Evolutionary conservation across 2,888 invertebrate species (phyloP).

Genomic region (Brachypalpus laphriformis): DNA sequence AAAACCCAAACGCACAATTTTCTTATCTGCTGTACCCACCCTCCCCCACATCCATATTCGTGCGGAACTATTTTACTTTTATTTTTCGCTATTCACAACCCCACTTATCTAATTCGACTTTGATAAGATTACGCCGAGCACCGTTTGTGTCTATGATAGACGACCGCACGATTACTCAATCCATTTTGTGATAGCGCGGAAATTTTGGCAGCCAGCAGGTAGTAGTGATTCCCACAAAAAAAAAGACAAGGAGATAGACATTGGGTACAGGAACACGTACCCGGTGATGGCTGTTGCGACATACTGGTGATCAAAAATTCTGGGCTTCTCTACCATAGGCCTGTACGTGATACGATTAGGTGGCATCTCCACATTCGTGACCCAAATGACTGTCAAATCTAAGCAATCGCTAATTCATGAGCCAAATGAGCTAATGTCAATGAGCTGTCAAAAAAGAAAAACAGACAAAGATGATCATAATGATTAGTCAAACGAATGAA

Average conservation of each 20-base stretch:
- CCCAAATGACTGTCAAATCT: conserved; percentile 13
- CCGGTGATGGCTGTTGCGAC: not conserved
- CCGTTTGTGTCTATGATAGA: not conserved
- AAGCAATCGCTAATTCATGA: not conserved
- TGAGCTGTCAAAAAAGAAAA: conserved; percentile 18
- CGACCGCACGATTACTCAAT: conserved; percentile 7
- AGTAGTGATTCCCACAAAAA: not conserved
- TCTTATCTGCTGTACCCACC: conserved; percentile 7
- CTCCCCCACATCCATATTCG: not conserved
- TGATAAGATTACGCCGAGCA: conserved; percentile 52
- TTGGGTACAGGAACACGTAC: conserved; percentile 2
- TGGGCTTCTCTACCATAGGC: not conserved
- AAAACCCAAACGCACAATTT: not conserved
- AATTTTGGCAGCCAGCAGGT: conserved; percentile 24
- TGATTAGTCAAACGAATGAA: conserved; percentile 28
- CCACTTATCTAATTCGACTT: conserved; percentile 38
- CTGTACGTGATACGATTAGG: conserved; percentile 29
- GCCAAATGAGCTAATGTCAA: conserved; percentile 20
- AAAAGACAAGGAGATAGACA: not conserved
- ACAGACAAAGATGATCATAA: conserved; percentile 18
- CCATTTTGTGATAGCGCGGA: not conserved
- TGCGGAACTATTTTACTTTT: not conserved
- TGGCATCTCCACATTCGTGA: conserved; percentile 30
- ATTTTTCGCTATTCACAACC: conserved; percentile 19
- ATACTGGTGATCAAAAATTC: conserved; percentile 29